These are phyloP conservation scores for Gavialis gangeticus DNA, from an alignment of 2,113 vertebrate genomes.

Conservation along the genomic window DNA sequence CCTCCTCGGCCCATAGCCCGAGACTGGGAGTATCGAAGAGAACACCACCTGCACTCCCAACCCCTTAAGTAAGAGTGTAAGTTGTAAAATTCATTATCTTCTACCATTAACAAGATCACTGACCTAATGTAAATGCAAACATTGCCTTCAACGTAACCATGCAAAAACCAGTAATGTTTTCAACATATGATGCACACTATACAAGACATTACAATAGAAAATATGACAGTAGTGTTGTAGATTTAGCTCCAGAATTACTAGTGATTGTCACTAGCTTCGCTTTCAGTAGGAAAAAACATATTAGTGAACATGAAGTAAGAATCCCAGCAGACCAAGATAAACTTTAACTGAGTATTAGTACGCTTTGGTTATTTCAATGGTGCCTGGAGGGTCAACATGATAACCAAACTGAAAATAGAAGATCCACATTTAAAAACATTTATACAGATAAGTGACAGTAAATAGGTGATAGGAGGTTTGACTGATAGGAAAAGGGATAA, in stretches of 20 bases:
- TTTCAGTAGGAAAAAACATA: background rate
- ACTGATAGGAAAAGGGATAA: background rate
- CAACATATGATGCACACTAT: background rate
- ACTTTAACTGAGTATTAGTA: background rate
- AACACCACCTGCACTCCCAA: too few relatives aligned
- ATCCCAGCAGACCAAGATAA: background rate
- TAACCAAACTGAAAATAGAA: background rate
- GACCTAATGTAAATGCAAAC: background rate
- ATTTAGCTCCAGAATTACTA: background rate
- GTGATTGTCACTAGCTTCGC: background rate
- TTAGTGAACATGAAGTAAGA: background rate
- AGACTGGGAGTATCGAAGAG: too few relatives aligned
- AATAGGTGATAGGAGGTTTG: background rate
- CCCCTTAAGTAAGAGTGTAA: background rate
- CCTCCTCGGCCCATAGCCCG: too few relatives aligned
- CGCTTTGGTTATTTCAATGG: background rate
- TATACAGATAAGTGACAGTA: background rate
- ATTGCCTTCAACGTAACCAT: background rate
- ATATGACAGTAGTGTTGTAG: background rate
- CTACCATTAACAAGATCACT: background rate
- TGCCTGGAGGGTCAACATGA: background rate
- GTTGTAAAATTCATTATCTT: background rate
- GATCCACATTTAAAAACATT: background rate
- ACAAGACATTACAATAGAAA: background rate
- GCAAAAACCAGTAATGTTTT: background rate